Conservation (phyloP, 2,113 vertebrate species). For the Syngnathus scovelli region DNA sequence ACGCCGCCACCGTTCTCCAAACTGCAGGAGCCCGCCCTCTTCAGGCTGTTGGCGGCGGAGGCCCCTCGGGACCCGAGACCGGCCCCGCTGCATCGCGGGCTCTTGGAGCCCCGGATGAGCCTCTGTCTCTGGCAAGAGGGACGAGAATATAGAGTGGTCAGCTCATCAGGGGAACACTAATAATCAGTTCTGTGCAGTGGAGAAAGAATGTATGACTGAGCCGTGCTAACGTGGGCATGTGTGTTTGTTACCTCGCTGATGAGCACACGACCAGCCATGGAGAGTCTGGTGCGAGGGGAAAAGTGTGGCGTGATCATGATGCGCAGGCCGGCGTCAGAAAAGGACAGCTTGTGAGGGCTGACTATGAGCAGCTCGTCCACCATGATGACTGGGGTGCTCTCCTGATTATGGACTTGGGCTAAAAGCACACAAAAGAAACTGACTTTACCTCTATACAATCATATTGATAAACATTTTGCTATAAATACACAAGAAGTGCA, state of each 20-base stretch:
- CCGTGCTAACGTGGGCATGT: too few relatives aligned
- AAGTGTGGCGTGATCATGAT: slow-evolving; percentile 79
- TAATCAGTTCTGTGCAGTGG: too few relatives aligned
- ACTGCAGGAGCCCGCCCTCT: slow-evolving; percentile 55
- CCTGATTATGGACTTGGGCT: slow-evolving; percentile 54
- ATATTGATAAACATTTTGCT: neutral
- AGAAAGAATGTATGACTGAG: neutral
- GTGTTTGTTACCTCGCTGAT: slow-evolving; percentile 72
- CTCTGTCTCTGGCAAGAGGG: slow-evolving; percentile 63
- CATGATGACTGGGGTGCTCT: slow-evolving; percentile 68
- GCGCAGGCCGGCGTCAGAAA: slow-evolving; percentile 73
- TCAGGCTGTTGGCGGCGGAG: slow-evolving; percentile 56
- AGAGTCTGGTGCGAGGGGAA: slow-evolving; percentile 73
- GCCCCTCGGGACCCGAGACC: slow-evolving; percentile 31
- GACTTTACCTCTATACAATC: neutral
- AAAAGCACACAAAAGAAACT: neutral
- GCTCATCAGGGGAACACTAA: too few relatives aligned
- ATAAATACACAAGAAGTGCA: neutral
- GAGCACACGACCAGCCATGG: slow-evolving; percentile 75
- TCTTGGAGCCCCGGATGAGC: slow-evolving; percentile 53
- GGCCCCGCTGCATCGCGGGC: slow-evolving; percentile 40
- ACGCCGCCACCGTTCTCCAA: slow-evolving; percentile 65
- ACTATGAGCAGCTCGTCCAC: slow-evolving; percentile 74
- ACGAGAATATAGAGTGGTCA: neutral
- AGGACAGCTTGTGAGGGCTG: slow-evolving; percentile 73